Base-by-base conservation (phyloP, 2,113 vertebrate genomes). In the Triplophysa dalaica region DNA sequence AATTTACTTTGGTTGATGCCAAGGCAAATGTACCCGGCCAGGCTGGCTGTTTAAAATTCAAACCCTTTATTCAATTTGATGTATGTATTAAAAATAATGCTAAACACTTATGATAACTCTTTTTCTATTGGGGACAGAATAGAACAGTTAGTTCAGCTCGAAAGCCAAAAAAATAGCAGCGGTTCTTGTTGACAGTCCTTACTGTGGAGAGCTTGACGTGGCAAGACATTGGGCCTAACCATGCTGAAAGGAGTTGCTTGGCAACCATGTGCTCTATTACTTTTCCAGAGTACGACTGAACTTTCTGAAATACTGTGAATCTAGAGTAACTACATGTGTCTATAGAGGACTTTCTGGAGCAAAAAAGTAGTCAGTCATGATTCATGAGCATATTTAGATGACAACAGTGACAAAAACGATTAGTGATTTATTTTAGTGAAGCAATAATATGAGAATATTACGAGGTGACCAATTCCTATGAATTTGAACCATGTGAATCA, bases 181-280 rank as follows among this genome's bases (percentile, higher is more conserved):
- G 80, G 43, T 77, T 64, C 48, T 38, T 50, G 64, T 76, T 69
- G 45, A 38, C 50, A 26, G 56, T 65, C 21, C 62, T 33, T 17
- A 70, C 19, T 70, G 41, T 78, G 75, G 26, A 84, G 67, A 50
- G 21, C 68, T 29, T 11, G 48, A 81, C 43, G 66, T 78, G 83
- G 70, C 65, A 79, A 64, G 61, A 69, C n/a, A 17, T 68, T 52
- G 70, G 75, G 75, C 54, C 75, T 65, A 65, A 54, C 78, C 75
- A 73, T 67, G 75, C 77, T 79, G 70, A 84, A 84, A 76, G 26
- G 19, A 29, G 83, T 86, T 84, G 81, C 85, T 77, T 79, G 75
- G 85, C 83, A 86, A 86, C 85, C 65, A 21, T 63, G 61, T 52
- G 45, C 63, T 70, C 29, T 83, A 14, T 78, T 29, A 14, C 66